Evolutionary conservation across 2,888 invertebrate genomes (phyloP).

Genomic region (Euzetes globulus): DNA sequence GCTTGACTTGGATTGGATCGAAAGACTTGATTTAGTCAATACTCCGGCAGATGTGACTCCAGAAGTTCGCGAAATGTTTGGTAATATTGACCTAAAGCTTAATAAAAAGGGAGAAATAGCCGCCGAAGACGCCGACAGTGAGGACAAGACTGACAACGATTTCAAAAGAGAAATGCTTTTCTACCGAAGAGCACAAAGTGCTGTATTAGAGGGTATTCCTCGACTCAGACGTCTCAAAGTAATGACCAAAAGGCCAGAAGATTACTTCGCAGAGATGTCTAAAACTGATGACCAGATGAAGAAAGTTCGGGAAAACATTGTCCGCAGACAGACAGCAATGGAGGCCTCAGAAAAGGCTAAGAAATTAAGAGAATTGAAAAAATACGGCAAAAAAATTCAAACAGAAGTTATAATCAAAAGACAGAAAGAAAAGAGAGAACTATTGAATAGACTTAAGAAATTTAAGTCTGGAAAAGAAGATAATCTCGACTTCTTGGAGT

Average conservation of each 20-base stretch:
- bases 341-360: conserved; percentile 82
- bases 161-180: conserved; percentile 79
- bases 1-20: conserved; percentile 71
- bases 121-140: conserved; percentile 38
- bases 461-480: conserved; percentile 70
- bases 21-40: conserved; percentile 70
- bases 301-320: conserved; percentile 68
- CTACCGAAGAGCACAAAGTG: conserved; percentile 58
- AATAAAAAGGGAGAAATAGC: conserved; percentile 40
- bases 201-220: conserved; percentile 71
- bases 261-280: conserved; percentile 99
- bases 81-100: conserved; percentile 35
- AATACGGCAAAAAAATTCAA: conserved; percentile 83
- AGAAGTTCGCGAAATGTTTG: conserved; percentile 32
- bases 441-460: conserved; percentile 86
- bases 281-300: conserved; percentile 97
- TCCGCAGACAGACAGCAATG: conserved; percentile 73
- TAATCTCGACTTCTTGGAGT: conserved; percentile 71
- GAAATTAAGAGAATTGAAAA: conserved; percentile 79
- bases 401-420: conserved; percentile 73
- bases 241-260: conserved; percentile 77
- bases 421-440: conserved; percentile 80
- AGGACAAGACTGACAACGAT: conserved; percentile 56
- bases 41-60: conserved; percentile 40
- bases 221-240: conserved; percentile 64